Conservation (phyloP, 2,113 vertebrate species). For the Anolis sagrei region DNA sequence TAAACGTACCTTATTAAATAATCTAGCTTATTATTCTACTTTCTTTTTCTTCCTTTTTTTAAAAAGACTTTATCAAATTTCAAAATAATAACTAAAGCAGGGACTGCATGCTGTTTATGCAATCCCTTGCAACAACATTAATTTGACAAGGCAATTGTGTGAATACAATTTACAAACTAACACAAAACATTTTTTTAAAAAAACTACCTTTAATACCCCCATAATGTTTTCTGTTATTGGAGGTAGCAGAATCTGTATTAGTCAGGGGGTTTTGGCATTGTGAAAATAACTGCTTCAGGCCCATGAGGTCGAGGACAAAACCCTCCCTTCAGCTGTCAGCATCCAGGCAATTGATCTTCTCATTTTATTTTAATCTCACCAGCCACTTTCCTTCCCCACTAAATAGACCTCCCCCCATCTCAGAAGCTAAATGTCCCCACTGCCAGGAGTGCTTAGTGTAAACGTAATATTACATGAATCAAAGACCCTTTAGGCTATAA, state of each 20-base stretch:
- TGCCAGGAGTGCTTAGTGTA: conserved; percentile 73
- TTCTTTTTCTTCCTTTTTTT: background rate
- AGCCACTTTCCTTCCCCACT: conserved; percentile 61
- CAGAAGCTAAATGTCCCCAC: conserved; percentile 72
- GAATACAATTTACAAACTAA: conserved; percentile 21
- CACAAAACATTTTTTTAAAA: background rate
- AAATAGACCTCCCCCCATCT: conserved; percentile 53
- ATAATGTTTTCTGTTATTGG: background rate
- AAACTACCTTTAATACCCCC: conserved; percentile 6
- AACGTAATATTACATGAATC: conserved; percentile 80
- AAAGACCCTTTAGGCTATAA: conserved; percentile 75
- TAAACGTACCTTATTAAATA: background rate
- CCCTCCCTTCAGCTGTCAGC: conserved; percentile 69
- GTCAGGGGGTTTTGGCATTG: conserved; percentile 34
- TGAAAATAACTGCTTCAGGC: conserved; percentile 51
- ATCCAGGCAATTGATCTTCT: conserved; percentile 72
- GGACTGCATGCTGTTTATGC: conserved; percentile 31
- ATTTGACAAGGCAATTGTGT: conserved; percentile 22
- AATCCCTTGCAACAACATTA: background rate
- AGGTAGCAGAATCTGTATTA: conserved; percentile 47
- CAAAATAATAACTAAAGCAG: background rate
- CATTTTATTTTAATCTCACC: conserved; percentile 72
- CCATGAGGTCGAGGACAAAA: conserved; percentile 72
- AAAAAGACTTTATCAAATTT: background rate
- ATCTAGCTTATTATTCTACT: background rate